Conservation (phyloP, 2,113 vertebrate species). For the Tychaedon coryphoeus region DNA sequence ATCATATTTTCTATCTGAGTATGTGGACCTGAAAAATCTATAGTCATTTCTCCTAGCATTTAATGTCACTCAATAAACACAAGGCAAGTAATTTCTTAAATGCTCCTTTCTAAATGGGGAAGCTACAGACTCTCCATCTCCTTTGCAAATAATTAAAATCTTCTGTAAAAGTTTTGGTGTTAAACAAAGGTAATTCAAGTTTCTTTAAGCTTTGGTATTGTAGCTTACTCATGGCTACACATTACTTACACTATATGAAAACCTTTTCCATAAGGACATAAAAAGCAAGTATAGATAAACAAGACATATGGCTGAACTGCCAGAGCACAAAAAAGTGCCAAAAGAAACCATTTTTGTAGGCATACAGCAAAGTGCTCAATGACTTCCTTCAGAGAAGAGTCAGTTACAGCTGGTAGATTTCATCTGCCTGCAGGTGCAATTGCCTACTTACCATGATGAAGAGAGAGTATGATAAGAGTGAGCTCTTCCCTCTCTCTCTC, state of each 20-base stretch:
- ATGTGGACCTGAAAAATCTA: neutral
- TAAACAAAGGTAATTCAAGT: neutral
- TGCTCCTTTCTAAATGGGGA: neutral
- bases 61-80: neutral
- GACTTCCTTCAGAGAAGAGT: neutral
- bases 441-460: neutral
- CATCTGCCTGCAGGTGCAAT: neutral
- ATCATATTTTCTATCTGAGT: neutral
- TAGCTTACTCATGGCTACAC: neutral
- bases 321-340: neutral
- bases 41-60: neutral
- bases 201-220: neutral
- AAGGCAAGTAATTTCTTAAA: neutral
- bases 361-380: neutral
- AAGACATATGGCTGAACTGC: neutral
- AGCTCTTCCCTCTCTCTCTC: neutral
- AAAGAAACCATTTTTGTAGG: neutral
- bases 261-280: neutral
- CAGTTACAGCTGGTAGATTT: neutral
- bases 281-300: neutral
- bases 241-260: neutral
- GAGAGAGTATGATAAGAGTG: neutral
- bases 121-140: neutral
- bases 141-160: neutral
- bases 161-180: neutral